These are phyloP conservation scores for Puma concolor DNA, from an alignment of 2,113 vertebrate genomes.

Conservation along the genomic window DNA sequence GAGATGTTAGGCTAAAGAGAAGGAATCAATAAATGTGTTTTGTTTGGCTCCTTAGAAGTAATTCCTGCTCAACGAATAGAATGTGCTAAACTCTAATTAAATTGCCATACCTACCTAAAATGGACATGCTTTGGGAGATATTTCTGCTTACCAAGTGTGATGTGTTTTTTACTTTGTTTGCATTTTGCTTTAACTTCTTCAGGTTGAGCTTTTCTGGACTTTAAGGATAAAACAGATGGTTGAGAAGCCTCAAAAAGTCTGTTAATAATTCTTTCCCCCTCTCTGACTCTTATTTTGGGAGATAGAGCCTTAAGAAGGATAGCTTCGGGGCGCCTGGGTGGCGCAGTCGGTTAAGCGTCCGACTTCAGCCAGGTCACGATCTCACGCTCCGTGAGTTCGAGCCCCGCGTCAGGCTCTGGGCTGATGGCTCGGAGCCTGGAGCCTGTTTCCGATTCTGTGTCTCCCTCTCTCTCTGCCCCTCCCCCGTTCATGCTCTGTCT, in stretches of 20 bases:
- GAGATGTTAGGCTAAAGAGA: conserved; percentile 22
- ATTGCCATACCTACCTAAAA: conserved; percentile 45
- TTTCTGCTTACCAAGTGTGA: conserved; percentile 1
- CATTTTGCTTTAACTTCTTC: conserved; percentile 60
- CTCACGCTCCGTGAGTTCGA: no score
- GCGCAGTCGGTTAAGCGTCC: no score
- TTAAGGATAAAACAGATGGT: conserved; percentile 45
- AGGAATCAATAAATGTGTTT: conserved; percentile 73
- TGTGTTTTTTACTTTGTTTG: conserved; percentile 37
- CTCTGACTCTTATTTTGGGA: background rate
- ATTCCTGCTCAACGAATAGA: conserved; percentile 43
- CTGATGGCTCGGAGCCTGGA: no score
- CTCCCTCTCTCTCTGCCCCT: no score
- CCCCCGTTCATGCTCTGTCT: no score
- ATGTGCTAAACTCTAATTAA: conserved; percentile 64
- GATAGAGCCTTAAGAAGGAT: background rate
- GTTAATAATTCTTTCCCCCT: background rate
- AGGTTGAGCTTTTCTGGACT: conserved; percentile 42
- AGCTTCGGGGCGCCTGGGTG: no score
- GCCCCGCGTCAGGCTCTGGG: no score
- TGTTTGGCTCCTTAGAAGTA: conserved; percentile 65
- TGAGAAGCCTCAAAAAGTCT: background rate
- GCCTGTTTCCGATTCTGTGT: no score
- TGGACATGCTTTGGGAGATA: conserved; percentile 27
- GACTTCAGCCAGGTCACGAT: no score